Conservation (phyloP, 2,888 invertebrate species). For the Carabus problematicus region DNA sequence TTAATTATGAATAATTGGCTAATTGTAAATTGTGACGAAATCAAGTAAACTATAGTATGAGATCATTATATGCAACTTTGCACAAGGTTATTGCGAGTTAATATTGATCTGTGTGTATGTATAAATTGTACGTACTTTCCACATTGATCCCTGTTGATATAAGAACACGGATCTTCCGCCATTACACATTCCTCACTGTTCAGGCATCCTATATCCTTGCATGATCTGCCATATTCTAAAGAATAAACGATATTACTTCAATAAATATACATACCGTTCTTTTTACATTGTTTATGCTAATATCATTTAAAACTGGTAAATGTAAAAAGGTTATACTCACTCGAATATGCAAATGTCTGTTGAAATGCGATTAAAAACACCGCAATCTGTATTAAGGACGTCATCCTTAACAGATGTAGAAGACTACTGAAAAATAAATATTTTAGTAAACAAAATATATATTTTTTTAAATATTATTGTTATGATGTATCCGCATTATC, state of each 20-base stretch:
- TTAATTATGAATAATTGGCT: conserved; percentile 27
- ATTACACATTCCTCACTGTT: conserved; percentile 76
- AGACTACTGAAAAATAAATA: too few species aligned
- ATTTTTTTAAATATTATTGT: too few species aligned
- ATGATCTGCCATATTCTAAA: conserved; percentile 79
- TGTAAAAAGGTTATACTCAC: conserved; percentile 14
- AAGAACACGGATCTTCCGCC: conserved; percentile 74
- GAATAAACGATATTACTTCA: conserved; percentile 43
- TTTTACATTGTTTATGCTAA: neutral
- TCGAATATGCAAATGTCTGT: conserved; percentile 28
- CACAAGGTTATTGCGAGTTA: conserved; percentile 20
- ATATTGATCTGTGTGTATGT: too few species aligned
- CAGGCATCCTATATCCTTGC: conserved; percentile 79
- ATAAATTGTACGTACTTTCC: conserved; percentile 54
- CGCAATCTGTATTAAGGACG: conserved; percentile 6
- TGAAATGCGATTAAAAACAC: conserved; percentile 13
- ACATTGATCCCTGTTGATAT: conserved; percentile 63
- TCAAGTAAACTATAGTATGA: conserved; percentile 11
- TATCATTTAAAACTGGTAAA: neutral
- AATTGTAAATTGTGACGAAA: conserved; percentile 7
- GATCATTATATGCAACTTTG: conserved; percentile 20
- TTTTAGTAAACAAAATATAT: too few species aligned
- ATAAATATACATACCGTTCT: neutral
- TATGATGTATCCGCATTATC: too few species aligned
- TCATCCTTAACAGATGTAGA: conserved; percentile 12